Base-by-base conservation (phyloP, 2,888 invertebrate genomes). In the Phymatocera aterrima region DNA sequence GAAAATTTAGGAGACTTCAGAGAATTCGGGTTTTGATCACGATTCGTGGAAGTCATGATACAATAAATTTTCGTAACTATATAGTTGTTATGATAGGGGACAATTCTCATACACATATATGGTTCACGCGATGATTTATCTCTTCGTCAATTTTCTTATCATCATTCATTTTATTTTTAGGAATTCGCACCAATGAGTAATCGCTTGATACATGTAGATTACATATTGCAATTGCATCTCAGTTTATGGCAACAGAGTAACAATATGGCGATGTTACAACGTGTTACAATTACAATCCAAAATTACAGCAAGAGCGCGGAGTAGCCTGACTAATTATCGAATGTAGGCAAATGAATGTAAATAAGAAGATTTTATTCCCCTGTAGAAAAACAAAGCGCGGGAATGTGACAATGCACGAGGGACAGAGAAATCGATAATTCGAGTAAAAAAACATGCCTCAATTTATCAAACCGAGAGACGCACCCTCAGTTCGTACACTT, bases 401-500 rank as follows among this genome's bases (percentile, higher is more conserved):
- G 18, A 31, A 51, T 51, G 51, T 72, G 48, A 48, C 18, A 5
- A 12, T 34, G n/a, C n/a, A n/a, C n/a, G n/a, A n/a, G n/a, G n/a
- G n/a, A n/a, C n/a, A n/a, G n/a, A n/a, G n/a, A n/a, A n/a, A n/a
- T n/a, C n/a, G n/a, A n/a, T n/a, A n/a, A n/a, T n/a, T n/a, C n/a
- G n/a, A 8, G 31, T 34, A 72, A 51, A 48, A 72, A 61, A 43
- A 43, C n/a, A 51, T 48, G 51, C 15, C 15, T 8, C 51, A 51
- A 72, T 72, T 72, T 72, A 18, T 51, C 51, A 48, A 18, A 24
- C 10, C 10, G 72, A 48, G 34, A 72, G 43, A 28, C 72, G 43
- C 72, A 37, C 72, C 72, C 72, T 72, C 51, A 31, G 72, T 51
- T 51, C 51, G 48, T 18, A 72, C 48, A 21, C 37, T 51, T 72